Conservation (phyloP, 92 coral and sea anemone species). For the Palythoa caribaeorum region DNA sequence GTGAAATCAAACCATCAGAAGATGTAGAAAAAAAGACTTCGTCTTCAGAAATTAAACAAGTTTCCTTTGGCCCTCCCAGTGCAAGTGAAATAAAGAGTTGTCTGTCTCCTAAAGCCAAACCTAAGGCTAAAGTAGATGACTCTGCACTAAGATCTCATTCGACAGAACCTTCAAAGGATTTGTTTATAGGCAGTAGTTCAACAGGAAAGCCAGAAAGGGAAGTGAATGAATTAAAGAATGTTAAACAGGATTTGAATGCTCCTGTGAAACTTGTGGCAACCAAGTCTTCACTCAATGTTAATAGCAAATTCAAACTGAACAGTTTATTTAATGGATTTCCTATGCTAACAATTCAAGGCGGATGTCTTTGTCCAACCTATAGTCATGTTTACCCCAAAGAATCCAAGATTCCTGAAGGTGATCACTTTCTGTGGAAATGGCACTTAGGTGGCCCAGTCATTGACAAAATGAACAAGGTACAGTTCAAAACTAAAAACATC, state of each 20-base stretch:
- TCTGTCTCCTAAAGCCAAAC: not conserved
- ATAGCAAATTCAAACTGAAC: conserved; percentile 71
- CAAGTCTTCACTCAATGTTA: conserved; percentile 52
- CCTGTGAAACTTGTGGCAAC: conserved; percentile 30
- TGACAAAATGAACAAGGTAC: conserved; percentile 40
- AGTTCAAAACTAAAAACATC: conserved; percentile 10
- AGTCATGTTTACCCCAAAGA: conserved; percentile 61
- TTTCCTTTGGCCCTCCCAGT: not conserved
- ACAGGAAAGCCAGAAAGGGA: conserved; percentile 5
- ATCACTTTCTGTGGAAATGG: conserved; percentile 86
- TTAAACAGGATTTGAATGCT: not conserved
- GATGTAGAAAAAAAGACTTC: not conserved
- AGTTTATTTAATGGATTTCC: conserved; percentile 73
- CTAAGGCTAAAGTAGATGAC: not conserved
- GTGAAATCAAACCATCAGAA: conserved; percentile 4
- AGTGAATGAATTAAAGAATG: not conserved
- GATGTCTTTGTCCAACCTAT: conserved; percentile 65
- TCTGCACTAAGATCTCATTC: not conserved
- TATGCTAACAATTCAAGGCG: conserved; percentile 59
- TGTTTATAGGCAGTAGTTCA: not conserved
- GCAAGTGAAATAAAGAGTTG: not conserved
- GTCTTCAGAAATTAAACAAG: not conserved
- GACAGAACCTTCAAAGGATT: not conserved
- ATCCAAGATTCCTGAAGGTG: conserved; percentile 41
- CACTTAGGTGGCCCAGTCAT: conserved; percentile 76